Base-by-base conservation (phyloP, 2,113 vertebrate genomes). In the Thermophis baileyi region DNA sequence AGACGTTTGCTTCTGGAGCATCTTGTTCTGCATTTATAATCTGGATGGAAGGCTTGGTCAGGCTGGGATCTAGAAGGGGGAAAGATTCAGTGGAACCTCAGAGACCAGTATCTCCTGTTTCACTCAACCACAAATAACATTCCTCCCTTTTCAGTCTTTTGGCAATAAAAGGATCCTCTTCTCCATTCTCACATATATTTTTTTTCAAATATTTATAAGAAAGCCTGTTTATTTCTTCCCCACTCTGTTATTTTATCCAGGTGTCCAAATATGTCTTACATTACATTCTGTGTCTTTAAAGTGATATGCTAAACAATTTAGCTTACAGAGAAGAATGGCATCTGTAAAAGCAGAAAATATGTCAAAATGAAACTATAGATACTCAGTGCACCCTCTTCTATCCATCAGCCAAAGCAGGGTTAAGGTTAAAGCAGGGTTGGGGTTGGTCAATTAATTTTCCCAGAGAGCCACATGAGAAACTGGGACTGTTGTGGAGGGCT, bases 1-100 rank as follows among this genome's bases (percentile, higher is more conserved):
- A 40, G n/a, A 81, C 2, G 1, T 6, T 60, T n/a, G 22, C 2
- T 8, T n/a, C 46, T 2, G 0, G 1, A 16, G 10, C 0, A 8
- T 10, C 8, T n/a, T 88, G 44, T 35, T 35, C 8, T 18, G 0
- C 14, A 0, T 54, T 44, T 35, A 8, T 47, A 6, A 60, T 7
- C 2, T 53, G 50, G 20, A 90, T 81, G n/a, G 63, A 90, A 30
- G 89, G 89, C 50, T 50, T 63, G 18, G 22, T 11, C 25, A 49
- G 5, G 1, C 20, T 16, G 54, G 27, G 14, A 40, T 87, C 91
- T 91, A 63, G 91, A 24, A 30, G 18, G 47, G 8, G 3, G 46
- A 50, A 35, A 10, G 22, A 11, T 46, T 16, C 44, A 49, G 7
- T 11, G 44, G n/a, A 40, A 81, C 35, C 6, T 22, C 6, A 81